Conservation (phyloP, 2,888 invertebrate species). For the Drosophila austrosaltans region DNA sequence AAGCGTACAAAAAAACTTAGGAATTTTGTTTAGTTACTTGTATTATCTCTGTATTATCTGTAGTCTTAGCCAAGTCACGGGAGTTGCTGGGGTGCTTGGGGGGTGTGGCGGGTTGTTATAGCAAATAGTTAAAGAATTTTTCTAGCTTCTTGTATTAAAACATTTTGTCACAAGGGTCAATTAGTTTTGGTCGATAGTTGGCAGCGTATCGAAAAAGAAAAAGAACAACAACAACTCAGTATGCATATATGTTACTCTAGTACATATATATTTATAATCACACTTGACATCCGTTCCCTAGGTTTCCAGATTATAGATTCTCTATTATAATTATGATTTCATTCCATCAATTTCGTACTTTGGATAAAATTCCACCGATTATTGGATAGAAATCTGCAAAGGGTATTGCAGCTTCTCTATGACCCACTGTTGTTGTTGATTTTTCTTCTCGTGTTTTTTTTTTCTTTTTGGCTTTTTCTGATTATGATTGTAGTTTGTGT, state of each 20-base stretch:
- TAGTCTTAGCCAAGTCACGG: constrained; percentile 29
- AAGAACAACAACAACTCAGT: no score
- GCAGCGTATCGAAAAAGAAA: no score
- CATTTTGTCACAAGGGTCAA: not conserved
- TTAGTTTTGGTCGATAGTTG: not conserved
- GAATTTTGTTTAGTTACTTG: constrained; percentile 50
- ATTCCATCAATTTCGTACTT: no score
- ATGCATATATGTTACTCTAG: no score
- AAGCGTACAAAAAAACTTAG: constrained; percentile 1
- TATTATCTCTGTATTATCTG: constrained; percentile 54
- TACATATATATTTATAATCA: no score
- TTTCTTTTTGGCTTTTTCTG: not conserved
- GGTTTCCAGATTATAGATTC: no score
- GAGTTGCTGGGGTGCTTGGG: not conserved
- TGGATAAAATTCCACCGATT: no score
- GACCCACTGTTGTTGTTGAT: not conserved
- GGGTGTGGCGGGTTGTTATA: not conserved
- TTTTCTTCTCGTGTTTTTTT: not conserved
- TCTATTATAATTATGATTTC: no score
- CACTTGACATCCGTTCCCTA: no score
- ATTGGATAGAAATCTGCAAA: not conserved
- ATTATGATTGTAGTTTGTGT: not conserved
- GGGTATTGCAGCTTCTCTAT: not conserved
- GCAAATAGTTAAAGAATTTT: not conserved
- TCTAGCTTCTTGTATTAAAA: not conserved